These are phyloP conservation scores for Metridium senile DNA, from an alignment of 92 coral and sea anemone genomes.

Conservation along the genomic window DNA sequence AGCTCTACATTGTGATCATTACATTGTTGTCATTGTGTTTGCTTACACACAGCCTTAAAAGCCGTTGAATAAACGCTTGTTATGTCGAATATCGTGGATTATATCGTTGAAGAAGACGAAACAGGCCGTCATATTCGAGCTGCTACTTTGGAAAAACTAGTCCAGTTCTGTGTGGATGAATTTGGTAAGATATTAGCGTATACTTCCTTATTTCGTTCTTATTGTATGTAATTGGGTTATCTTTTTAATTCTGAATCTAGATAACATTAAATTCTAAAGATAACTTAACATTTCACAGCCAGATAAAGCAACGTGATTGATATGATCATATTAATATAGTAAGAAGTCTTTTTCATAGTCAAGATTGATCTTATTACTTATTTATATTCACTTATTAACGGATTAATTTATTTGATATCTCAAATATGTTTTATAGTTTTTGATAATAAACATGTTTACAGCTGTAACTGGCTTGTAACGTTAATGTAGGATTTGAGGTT, in stretches of 20 bases:
- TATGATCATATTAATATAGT: no score
- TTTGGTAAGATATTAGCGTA: constrained; percentile 69
- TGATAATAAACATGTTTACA: neutral
- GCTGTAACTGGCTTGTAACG: neutral
- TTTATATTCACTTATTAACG: neutral
- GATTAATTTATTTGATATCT: neutral
- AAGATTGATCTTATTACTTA: neutral
- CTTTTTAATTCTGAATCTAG: neutral
- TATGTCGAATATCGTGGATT: constrained; percentile 35
- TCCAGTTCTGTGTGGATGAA: constrained; percentile 81
- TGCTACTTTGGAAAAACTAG: constrained; percentile 86
- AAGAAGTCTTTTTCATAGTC: no score
- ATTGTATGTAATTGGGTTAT: neutral
- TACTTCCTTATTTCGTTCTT: neutral
- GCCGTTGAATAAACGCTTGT: neutral
- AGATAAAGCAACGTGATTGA: no score
- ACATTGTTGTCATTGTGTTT: neutral
- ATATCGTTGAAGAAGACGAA: constrained; percentile 62
- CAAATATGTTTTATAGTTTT: no score
- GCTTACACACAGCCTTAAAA: neutral
- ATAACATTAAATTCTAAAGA: no score
- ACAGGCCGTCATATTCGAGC: constrained; percentile 49
- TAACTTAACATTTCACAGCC: no score
- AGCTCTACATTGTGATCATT: neutral
- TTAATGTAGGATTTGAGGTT: neutral